Conservation (phyloP, 1,140 invertebrate species). For the Aradophagus sp. region DNA sequence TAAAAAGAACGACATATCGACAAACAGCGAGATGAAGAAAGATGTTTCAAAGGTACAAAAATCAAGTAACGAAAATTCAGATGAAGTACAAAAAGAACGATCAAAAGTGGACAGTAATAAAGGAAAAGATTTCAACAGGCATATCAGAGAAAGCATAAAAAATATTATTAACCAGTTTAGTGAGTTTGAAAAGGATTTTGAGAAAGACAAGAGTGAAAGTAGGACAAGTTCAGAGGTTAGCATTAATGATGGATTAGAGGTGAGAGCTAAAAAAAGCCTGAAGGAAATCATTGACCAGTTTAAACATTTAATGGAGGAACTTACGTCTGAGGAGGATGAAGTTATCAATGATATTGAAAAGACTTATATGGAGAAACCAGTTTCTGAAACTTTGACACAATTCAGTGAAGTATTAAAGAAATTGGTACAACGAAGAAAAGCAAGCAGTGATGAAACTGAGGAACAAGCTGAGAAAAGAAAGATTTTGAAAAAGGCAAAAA, state of each 20-base stretch:
- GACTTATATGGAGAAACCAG: conserved; percentile 65
- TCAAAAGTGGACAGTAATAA: conserved; percentile 23
- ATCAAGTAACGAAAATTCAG: conserved; percentile 21
- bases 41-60: conserved; percentile 44
- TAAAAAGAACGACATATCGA: conserved; percentile 41
- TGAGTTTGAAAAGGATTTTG: conserved; percentile 70
- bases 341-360: conserved; percentile 65
- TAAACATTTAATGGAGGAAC: conserved; percentile 65
- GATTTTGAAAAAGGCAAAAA: conserved; percentile 44
- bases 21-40: conserved; percentile 33
- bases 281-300: conserved; percentile 71
- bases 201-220: conserved; percentile 25
- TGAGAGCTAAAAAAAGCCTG: conserved; percentile 65
- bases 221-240: too few relatives aligned
- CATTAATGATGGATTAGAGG: background rate
- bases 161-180: conserved; percentile 72
- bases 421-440: conserved; percentile 63
- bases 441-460: conserved; percentile 21
- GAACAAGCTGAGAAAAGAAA: conserved; percentile 19
- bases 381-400: conserved; percentile 67
- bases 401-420: conserved; percentile 70
- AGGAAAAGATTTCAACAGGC: conserved; percentile 36
- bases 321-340: conserved; percentile 67
- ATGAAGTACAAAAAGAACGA: conserved; percentile 46
- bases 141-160: conserved; percentile 69